Percentiles rank a stretch among this genome's conserved stretches.
These are phyloP conservation scores for Drosophila arawakana DNA, from an alignment of 1,140 invertebrate species.

Conservation along the genomic window DNA sequence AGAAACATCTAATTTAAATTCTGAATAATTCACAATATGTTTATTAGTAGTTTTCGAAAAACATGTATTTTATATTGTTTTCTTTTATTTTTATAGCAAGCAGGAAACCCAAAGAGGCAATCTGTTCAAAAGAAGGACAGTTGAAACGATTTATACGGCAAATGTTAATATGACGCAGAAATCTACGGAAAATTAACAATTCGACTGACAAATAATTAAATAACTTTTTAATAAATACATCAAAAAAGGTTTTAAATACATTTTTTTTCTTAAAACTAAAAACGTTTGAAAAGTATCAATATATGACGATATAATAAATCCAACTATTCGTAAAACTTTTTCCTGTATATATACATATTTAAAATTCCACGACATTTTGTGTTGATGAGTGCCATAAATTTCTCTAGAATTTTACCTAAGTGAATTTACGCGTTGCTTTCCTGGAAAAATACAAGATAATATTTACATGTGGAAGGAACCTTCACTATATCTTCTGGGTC, in stretches of 20 bases:
- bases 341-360: not conserved
- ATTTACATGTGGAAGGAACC: not conserved
- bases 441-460: conserved; percentile 7
- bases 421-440: not conserved
- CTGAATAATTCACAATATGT: no score
- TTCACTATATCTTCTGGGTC: not conserved
- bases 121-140: conserved; percentile 18
- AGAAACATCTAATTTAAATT: not conserved
- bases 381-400: not conserved
- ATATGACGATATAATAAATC: no score
- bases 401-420: conserved; percentile 22
- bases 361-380: not conserved
- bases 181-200: conserved; percentile 1
- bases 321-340: not conserved
- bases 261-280: not conserved
- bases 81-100: conserved; percentile 9
- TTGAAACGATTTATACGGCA: conserved; percentile 9
- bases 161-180: conserved; percentile 18
- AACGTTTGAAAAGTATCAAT: not conserved
- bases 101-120: conserved; percentile 2
- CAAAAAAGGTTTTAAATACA: conserved; percentile 2
- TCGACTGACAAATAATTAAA: not conserved
- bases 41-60: not conserved
- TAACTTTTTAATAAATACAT: conserved; percentile 2
- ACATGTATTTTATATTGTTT: not conserved